phyloP scores from a whole-genome alignment of 2,888 invertebrate species.

The Drosophila recens region DNA sequence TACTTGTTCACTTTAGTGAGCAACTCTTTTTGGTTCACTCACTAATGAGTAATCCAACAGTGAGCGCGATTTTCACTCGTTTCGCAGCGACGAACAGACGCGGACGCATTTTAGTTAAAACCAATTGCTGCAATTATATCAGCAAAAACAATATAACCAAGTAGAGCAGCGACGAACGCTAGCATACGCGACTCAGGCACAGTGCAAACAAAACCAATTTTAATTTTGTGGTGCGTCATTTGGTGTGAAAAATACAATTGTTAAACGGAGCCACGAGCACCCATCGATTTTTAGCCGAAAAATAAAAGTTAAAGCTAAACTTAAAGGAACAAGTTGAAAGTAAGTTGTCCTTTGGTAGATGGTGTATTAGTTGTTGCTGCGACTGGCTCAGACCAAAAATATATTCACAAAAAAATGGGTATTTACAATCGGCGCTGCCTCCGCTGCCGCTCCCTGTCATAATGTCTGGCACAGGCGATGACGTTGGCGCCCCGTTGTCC shows the following conservation, averaged over 20 bases:
- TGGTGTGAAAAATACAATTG: slow-evolving; percentile 26
- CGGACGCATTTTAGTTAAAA: slow-evolving; percentile 47
- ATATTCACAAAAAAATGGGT: slow-evolving; percentile 20
- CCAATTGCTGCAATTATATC: slow-evolving; percentile 38
- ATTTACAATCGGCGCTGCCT: slow-evolving; percentile 14
- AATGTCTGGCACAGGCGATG: slow-evolving; percentile 28
- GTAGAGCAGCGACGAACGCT: slow-evolving; percentile 36
- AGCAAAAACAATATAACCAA: slow-evolving; percentile 52
- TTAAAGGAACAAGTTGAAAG: slow-evolving; percentile 44
- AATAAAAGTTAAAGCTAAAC: slow-evolving; percentile 29
- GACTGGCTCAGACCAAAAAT: slow-evolving; percentile 10
- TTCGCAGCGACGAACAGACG: slow-evolving; percentile 51
- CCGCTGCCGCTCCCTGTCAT: not conserved
- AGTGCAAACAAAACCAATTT: slow-evolving; percentile 37
- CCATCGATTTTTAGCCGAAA: slow-evolving; percentile 65
- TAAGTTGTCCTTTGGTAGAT: slow-evolving; percentile 45
- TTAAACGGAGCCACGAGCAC: slow-evolving; percentile 39
- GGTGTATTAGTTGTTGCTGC: slow-evolving; percentile 7
- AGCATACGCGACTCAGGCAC: slow-evolving; percentile 43
- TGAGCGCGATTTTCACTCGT: slow-evolving; percentile 54
- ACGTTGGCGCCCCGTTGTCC: slow-evolving; percentile 49
- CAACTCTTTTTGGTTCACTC: too few species aligned
- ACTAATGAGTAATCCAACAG: not conserved
- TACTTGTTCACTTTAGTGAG: too few species aligned
- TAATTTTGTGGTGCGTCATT: slow-evolving; percentile 42